Percentiles rank a stretch among this genome's conserved stretches.
These are phyloP conservation scores for Heliothis virescens DNA, from an alignment of 1,140 invertebrate genomes.

Conservation along the genomic window DNA sequence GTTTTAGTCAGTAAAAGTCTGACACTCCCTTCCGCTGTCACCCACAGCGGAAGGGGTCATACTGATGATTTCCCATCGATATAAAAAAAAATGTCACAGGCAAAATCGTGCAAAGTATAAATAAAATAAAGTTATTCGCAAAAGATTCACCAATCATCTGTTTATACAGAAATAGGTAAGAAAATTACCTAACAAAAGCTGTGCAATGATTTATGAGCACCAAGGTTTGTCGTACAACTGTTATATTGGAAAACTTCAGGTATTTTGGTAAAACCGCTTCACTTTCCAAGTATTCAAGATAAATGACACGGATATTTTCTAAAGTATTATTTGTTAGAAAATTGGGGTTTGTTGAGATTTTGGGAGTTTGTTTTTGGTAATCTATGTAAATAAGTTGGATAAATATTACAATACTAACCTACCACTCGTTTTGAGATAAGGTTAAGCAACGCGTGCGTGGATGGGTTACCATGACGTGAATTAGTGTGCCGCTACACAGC, in stretches of 20 bases:
- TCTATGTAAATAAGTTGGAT: background rate
- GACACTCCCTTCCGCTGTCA: too few relatives aligned
- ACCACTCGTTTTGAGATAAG: too few relatives aligned
- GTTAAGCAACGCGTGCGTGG: too few relatives aligned
- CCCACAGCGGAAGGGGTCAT: too few relatives aligned
- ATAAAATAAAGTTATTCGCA: background rate
- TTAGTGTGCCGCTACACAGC: too few relatives aligned
- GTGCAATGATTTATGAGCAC: conserved; percentile 14
- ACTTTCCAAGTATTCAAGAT: conserved; percentile 28
- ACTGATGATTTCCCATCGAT: too few relatives aligned
- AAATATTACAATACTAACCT: background rate
- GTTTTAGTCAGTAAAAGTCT: too few relatives aligned
- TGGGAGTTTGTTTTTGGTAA: background rate
- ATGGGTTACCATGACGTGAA: too few relatives aligned
- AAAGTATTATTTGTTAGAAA: background rate
- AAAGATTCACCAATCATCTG: background rate
- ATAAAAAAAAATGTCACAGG: too few relatives aligned
- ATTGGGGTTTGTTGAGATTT: background rate
- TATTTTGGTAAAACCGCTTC: conserved; percentile 10
- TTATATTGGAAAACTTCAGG: conserved; percentile 38
- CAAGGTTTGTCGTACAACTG: conserved; percentile 11
- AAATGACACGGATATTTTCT: background rate
- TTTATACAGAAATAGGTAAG: conserved; percentile 7
- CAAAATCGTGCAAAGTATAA: too few relatives aligned
- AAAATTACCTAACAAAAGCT: conserved; percentile 28